A percentile compares a stretch with the other conserved stretches of the same genome.
phyloP scores from a whole-genome alignment of 2,113 vertebrate species.

The Eidolon helvum region DNA sequence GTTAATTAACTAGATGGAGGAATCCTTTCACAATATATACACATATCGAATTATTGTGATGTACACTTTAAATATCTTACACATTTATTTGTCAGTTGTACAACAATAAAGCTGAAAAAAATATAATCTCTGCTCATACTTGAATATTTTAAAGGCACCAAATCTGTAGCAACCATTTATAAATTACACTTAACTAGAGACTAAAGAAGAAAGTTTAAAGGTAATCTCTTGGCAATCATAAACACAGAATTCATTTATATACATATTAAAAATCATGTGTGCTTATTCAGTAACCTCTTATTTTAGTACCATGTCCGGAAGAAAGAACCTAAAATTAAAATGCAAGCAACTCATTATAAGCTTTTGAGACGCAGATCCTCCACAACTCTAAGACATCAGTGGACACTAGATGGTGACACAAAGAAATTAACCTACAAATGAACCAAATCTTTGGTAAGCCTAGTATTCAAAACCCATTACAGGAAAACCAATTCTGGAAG shows the following conservation, averaged over 20 bases:
- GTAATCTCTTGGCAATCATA: slow-evolving; percentile 40
- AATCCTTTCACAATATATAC: background rate
- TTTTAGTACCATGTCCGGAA: background rate
- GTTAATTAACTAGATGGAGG: background rate
- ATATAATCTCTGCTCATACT: background rate
- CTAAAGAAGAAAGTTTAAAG: slow-evolving; percentile 47
- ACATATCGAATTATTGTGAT: background rate
- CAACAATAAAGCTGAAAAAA: background rate
- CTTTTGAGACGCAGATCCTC: background rate
- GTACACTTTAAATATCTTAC: background rate
- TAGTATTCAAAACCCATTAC: background rate
- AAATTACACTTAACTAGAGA: slow-evolving; percentile 5
- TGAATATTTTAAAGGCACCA: slow-evolving; percentile 46
- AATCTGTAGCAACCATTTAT: slow-evolving; percentile 29
- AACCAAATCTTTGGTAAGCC: background rate
- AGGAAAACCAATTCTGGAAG: slow-evolving; percentile 12
- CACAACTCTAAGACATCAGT: background rate
- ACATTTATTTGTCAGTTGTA: slow-evolving; percentile 25
- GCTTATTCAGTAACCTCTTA: slow-evolving; percentile 28
- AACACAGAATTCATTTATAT: slow-evolving; percentile 29
- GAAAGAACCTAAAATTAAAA: slow-evolving; percentile 49
- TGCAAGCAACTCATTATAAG: background rate
- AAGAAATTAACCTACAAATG: slow-evolving; percentile 17
- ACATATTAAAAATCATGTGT: background rate
- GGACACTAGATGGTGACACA: background rate